These are phyloP conservation scores for Chydorus sphaericus DNA, from an alignment of 2,888 invertebrate genomes.

Conservation along the genomic window DNA sequence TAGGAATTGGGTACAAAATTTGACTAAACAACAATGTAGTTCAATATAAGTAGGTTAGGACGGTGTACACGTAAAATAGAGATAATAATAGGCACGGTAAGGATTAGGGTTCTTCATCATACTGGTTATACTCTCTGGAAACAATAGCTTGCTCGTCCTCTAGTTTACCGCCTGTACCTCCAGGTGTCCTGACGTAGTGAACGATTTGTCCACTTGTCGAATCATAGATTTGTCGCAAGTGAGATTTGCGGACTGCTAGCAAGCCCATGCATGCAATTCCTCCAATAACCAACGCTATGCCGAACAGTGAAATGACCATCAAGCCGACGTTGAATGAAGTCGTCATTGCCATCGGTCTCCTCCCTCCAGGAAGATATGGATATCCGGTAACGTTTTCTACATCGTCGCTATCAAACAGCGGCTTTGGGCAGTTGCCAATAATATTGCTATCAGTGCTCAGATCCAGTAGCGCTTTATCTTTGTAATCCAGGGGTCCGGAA, in stretches of 20 bases:
- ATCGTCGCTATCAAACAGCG: too few species aligned
- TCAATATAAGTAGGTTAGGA: too few species aligned
- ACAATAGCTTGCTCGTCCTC: constrained; percentile 3
- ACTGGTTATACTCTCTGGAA: not conserved
- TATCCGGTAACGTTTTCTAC: not conserved
- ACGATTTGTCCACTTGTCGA: not conserved
- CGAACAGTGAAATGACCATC: not conserved
- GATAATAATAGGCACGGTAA: too few species aligned
- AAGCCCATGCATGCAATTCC: not conserved
- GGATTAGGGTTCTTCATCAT: not conserved
- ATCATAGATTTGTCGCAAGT: not conserved
- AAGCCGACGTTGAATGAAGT: not conserved
- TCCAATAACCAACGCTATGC: not conserved
- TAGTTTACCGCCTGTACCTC: not conserved
- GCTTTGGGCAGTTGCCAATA: too few species aligned
- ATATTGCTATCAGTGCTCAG: not conserved
- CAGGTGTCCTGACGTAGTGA: not conserved
- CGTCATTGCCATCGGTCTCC: too few species aligned
- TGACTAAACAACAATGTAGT: too few species aligned
- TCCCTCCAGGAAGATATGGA: not conserved
- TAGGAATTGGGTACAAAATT: too few species aligned
- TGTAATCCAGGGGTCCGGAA: constrained; percentile 33
- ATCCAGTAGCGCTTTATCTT: constrained; percentile 25
- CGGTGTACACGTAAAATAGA: too few species aligned
- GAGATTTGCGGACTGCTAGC: not conserved